Evolutionary conservation across 2,797 vertebrate species (phyloP), one percentile per base, ranked within the genome.

Genomic region (Notolepis coatsorum): DNA sequence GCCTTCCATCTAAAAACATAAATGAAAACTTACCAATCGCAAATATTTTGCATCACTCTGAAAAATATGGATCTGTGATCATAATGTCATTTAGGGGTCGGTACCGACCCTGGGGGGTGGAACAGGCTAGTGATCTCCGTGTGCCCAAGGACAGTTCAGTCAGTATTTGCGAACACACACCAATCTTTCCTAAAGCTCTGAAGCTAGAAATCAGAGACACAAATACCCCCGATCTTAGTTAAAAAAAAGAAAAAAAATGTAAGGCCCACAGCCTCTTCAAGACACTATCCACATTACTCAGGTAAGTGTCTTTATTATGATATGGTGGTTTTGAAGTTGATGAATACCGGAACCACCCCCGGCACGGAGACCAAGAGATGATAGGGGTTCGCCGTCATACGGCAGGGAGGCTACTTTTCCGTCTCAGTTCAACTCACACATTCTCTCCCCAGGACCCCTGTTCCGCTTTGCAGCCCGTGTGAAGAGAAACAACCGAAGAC

Each of bases 401-500:
- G 73, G 57, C 57, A 68, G 71, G 59, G 48, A 79, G 68, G 67
- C 62, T 66, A 74, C 80, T 66, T 66, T 38, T 39, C 57, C 66
- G 66, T 49, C 52, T 72, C 33, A 31, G 65, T 58, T 78, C 65
- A 65, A 68, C 65, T 61, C 41, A 63, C 68, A 77, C 62, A 43
- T n/a, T n/a, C 64, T 72, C 60, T 33, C 63, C 68, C 52, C 49
- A 46, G 71, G 70, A 48, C 64, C 51, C 48, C 23, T 56, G 82
- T 85, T 87, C 71, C 58, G 57, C 80, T 89, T 71, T 71, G 58
- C 54, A 61, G 77, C 77, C 78, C 51, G 54, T 70, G 59, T 68
- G 63, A 87, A 74, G 68, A 50, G 49, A 58, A 56, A 72, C 42
- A 73, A 84, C 74, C 75, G 75, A 82, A 85, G 80, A 76, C 81